Conservation (phyloP, 2,797 vertebrate species). For the Spatula versicolor region DNA sequence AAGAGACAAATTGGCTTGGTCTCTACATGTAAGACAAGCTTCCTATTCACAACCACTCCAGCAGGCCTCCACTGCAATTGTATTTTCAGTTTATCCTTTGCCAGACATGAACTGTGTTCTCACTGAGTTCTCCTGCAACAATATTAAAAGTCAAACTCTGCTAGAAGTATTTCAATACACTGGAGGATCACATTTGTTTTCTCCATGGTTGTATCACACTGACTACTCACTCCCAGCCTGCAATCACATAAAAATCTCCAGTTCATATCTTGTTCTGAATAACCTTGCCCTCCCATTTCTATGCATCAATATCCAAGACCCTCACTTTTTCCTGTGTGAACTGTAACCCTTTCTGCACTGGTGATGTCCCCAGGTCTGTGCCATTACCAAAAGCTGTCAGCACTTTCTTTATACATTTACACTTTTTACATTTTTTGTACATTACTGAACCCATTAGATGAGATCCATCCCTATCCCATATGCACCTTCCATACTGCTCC, state of each 20-base stretch:
- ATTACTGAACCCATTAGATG: neutral
- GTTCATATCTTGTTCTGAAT: neutral
- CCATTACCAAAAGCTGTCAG: neutral
- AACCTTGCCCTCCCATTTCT: neutral
- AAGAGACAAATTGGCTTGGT: neutral
- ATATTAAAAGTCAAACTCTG: neutral
- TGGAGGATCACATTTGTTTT: neutral
- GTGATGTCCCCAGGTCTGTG: neutral
- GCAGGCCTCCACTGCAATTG: neutral
- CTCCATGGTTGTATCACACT: neutral
- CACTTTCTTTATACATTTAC: neutral
- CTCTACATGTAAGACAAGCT: neutral
- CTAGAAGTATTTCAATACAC: neutral
- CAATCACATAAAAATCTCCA: neutral
- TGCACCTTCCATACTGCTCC: neutral
- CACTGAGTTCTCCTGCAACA: neutral
- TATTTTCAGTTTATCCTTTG: neutral
- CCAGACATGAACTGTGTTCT: neutral
- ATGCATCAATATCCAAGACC: fast-evolving
- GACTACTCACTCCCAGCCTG: neutral
- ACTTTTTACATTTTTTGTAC: neutral
- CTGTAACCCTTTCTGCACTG: neutral
- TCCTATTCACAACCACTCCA: neutral
- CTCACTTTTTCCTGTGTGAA: neutral
- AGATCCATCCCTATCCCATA: neutral